A percentile compares a stretch with the other conserved stretches of the same genome.
These are phyloP conservation scores for Monochamus alternatus DNA, from an alignment of 2,888 invertebrate species.

Conservation along the genomic window DNA sequence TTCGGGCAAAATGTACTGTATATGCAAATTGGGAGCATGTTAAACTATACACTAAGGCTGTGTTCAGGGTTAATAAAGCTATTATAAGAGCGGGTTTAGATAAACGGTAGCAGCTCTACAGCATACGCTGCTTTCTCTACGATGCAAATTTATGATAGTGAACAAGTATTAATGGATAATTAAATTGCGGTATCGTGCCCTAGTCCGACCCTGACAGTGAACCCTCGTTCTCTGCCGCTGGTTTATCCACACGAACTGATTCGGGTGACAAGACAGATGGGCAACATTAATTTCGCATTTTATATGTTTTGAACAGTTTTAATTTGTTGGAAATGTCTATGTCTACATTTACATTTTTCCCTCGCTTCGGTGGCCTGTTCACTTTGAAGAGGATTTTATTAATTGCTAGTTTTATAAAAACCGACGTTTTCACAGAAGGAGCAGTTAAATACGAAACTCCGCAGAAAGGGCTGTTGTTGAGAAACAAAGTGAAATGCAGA, in stretches of 20 bases:
- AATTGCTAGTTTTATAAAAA: slow-evolving; percentile 38
- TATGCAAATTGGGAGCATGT: slow-evolving; percentile 3
- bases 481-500: not conserved
- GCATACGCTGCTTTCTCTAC: slow-evolving; percentile 5
- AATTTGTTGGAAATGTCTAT: slow-evolving; percentile 56
- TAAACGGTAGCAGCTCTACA: slow-evolving; percentile 2
- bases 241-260: slow-evolving; percentile 55
- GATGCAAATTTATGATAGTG: slow-evolving; percentile 32
- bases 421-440: slow-evolving; percentile 24
- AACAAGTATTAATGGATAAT: slow-evolving; percentile 37
- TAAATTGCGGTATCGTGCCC: slow-evolving; percentile 30
- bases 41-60: slow-evolving; percentile 9
- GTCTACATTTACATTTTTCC: slow-evolving; percentile 45
- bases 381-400: slow-evolving; percentile 37
- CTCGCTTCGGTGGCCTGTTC: slow-evolving; percentile 29
- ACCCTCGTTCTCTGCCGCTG: slow-evolving; percentile 44
- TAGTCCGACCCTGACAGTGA: slow-evolving; percentile 32
- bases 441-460: slow-evolving; percentile 19
- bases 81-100: slow-evolving; percentile 7
- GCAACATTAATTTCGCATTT: slow-evolving; percentile 59
- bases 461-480: slow-evolving; percentile 17
- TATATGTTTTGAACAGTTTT: slow-evolving; percentile 60
- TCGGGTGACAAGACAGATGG: slow-evolving; percentile 58
- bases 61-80: slow-evolving; percentile 9
- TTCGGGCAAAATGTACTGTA: slow-evolving; percentile 1